Base-by-base conservation (phyloP, 2,113 vertebrate genomes). In the Scomber scombrus region DNA sequence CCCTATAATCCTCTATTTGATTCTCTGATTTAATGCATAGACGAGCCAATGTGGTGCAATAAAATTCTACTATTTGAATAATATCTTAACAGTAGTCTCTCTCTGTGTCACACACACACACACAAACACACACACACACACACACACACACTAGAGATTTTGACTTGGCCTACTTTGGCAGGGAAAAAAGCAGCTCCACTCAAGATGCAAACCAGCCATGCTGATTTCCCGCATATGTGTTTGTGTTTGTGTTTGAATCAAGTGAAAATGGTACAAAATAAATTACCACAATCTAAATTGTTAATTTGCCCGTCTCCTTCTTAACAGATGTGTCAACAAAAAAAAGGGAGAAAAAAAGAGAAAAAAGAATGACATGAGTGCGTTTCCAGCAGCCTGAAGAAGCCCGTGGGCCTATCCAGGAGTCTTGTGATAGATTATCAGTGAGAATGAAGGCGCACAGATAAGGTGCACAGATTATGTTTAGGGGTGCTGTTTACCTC, bases 121-220 rank as follows among this genome's bases (percentile, higher is more conserved):
- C n/a, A 57, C 61, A 62, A 58, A 70, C 43, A 62, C 46, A 70
- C 43, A 62, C 46, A 76, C 50, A 73, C 64, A 65, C 49, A 75
- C 70, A 57, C 52, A 45, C 64, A 75, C 60, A 65, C 71, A 78
- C 26, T 50, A 75, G n/a, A 70, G 75, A 84, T 82, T 83, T 75
- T 73, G 64, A 75, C 65, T 80, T 88, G 83, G 86, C 92, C 88
- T 89, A 85, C 50, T 90, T 91, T 85, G 57, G 54, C 34, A 49
- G 77, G 57, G 60, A 46, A 64, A 62, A 70, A 12, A 40, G 61
- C 13, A 10, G 14, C 47, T 16, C 40, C 11, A 11, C 57, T 55
- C 78, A 47, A 45, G 52, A 74, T 77, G 69, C 61, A 61, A 52
- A 72, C 11, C 31, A 46, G 49, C 50, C 58, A n/a, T 75, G 57